Evolutionary conservation across 2,113 vertebrate species (phyloP).

Genomic region (Sciurus niger): DNA sequence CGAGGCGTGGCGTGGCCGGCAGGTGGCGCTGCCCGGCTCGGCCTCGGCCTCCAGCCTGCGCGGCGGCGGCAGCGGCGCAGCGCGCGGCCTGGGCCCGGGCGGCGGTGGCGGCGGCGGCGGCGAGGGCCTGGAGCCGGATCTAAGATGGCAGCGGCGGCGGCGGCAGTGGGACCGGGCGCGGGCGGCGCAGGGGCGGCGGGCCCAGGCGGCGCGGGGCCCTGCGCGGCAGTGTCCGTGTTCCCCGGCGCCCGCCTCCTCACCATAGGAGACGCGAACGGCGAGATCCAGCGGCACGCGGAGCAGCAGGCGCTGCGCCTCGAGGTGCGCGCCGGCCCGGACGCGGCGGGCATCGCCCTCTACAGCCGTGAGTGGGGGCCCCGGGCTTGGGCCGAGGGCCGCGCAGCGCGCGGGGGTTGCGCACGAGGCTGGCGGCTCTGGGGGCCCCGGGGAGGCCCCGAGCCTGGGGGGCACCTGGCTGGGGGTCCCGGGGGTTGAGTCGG

Average conservation of each 20-base stretch:
- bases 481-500: background rate
- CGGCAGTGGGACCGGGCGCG: slow-evolving; percentile 73
- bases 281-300: slow-evolving; percentile 97
- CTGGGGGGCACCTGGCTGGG: background rate
- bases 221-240: slow-evolving; percentile 94
- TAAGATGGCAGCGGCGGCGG: slow-evolving; percentile 82
- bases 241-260: slow-evolving; percentile 96
- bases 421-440: slow-evolving; percentile 7
- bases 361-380: slow-evolving; percentile 88
- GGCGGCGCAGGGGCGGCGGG: slow-evolving; percentile 64
- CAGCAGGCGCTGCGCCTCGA: slow-evolving; percentile 95
- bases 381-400: background rate
- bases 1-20: slow-evolving; percentile 65
- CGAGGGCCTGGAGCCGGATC: slow-evolving; percentile 77
- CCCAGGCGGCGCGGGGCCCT: slow-evolving; percentile 83
- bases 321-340: slow-evolving; percentile 93
- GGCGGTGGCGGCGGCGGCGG: slow-evolving; percentile 64
- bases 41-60: slow-evolving; percentile 53
- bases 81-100: slow-evolving; percentile 65
- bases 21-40: slow-evolving; percentile 72
- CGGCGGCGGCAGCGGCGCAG: slow-evolving; percentile 55
- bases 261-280: slow-evolving; percentile 97
- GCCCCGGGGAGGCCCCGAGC: background rate
- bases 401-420: slow-evolving; percentile 18
- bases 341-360: slow-evolving; percentile 92